Evolutionary conservation across 2,888 invertebrate genomes (phyloP).

Genomic region (Drosophila greeni): DNA sequence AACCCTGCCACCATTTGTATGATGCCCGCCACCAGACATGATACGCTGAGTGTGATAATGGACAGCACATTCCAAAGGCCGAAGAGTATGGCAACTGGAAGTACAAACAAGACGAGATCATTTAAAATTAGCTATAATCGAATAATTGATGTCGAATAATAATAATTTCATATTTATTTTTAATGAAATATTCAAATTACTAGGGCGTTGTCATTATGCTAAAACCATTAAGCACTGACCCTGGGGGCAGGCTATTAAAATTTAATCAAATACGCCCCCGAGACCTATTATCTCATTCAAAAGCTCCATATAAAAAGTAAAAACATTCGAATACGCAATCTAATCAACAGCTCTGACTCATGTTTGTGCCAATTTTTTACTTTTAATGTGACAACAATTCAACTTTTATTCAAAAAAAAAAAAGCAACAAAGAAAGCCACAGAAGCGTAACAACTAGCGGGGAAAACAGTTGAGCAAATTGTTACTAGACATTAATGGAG

Average conservation of each 20-base stretch:
- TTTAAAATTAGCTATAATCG: background rate
- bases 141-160: background rate
- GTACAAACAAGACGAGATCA: background rate
- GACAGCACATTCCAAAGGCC: constrained; percentile 87
- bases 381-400: constrained; percentile 24
- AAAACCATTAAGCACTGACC: constrained; percentile 4
- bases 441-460: constrained; percentile 54
- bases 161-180: background rate
- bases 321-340: constrained; percentile 24
- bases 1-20: constrained; percentile 95
- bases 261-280: constrained; percentile 16
- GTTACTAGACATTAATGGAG: constrained; percentile 23
- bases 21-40: constrained; percentile 87
- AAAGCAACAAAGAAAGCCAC: constrained; percentile 32
- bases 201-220: constrained; percentile 9
- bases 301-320: background rate
- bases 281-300: constrained; percentile 5
- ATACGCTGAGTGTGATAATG: constrained; percentile 82
- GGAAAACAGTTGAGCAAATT: constrained; percentile 60
- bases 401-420: constrained; percentile 18
- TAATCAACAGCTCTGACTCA: constrained; percentile 42
- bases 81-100: constrained; percentile 90
- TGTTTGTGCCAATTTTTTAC: constrained; percentile 29
- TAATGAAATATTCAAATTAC: background rate
- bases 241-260: background rate